A percentile compares a stretch with the other conserved stretches of the same genome.
These are phyloP conservation scores for Tenualosa thibaudeaui DNA, from an alignment of 2,797 vertebrate species.

Conservation along the genomic window DNA sequence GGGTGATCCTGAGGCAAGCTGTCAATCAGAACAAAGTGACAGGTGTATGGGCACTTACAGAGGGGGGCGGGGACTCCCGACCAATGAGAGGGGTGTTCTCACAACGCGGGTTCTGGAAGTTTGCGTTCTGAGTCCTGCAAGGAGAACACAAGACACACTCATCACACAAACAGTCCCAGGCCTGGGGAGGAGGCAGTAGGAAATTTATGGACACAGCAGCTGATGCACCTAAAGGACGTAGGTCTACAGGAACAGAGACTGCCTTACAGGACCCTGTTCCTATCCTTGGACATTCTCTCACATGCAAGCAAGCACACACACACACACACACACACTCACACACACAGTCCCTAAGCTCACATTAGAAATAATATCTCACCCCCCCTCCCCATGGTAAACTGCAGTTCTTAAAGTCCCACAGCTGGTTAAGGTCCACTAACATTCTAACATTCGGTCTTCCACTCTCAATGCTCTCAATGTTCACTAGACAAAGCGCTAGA, in stretches of 20 bases:
- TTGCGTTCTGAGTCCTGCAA: constrained; percentile 94
- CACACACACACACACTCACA: constrained; percentile 4
- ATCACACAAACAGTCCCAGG: not conserved
- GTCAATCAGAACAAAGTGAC: constrained; percentile 17
- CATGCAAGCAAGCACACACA: not conserved
- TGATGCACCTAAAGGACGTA: too few species aligned
- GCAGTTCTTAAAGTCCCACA: not conserved
- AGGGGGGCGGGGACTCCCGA: constrained; percentile 95
- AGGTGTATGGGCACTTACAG: constrained; percentile 80
- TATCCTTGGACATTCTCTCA: not conserved
- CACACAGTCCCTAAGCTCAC: constrained; percentile 22
- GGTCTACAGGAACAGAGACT: not conserved
- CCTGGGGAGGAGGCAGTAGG: not conserved
- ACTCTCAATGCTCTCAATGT: not conserved
- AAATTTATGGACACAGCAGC: not conserved
- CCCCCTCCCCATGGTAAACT: not conserved
- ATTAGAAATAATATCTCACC: not conserved
- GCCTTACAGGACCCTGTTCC: not conserved
- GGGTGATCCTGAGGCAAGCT: constrained; percentile 39
- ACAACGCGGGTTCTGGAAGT: constrained; percentile 97
- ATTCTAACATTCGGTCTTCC: not conserved
- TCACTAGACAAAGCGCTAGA: not conserved
- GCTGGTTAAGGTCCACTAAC: not conserved
- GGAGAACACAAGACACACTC: constrained; percentile 44
- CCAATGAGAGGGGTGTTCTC: constrained; percentile 98